A percentile compares a stretch with the other conserved stretches of the same genome.
phyloP scores from a whole-genome alignment of 2,888 invertebrate genomes.

The Vanessa cardui region DNA sequence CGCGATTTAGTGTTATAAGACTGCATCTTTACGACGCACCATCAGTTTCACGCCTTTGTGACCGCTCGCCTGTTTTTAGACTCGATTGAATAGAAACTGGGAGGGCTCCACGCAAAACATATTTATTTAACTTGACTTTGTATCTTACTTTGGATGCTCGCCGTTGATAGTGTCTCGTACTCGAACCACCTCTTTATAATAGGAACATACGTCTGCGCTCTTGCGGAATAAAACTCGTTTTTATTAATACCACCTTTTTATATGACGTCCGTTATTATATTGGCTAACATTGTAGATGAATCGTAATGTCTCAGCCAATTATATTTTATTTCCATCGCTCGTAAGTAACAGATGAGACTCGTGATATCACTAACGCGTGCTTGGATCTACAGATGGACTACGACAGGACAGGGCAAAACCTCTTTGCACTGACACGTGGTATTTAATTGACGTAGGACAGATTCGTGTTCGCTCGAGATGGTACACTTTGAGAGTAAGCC shows the following conservation, averaged over 20 bases:
- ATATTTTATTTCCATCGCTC: slow-evolving; percentile 32
- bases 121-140: slow-evolving; percentile 34
- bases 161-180: slow-evolving; percentile 21
- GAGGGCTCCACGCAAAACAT: slow-evolving; percentile 31
- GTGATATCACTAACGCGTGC: slow-evolving; percentile 34
- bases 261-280: slow-evolving; percentile 8
- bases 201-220: neutral
- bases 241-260: slow-evolving; percentile 11
- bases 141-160: slow-evolving; percentile 26
- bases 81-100: slow-evolving; percentile 34
- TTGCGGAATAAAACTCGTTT: slow-evolving; percentile 1
- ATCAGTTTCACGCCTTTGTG: slow-evolving; percentile 45
- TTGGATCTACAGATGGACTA: slow-evolving; percentile 32
- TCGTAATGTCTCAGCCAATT: slow-evolving; percentile 33
- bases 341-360: slow-evolving; percentile 29
- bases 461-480: slow-evolving; percentile 22
- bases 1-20: slow-evolving; percentile 46
- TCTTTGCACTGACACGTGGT: slow-evolving; percentile 32
- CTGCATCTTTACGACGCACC: slow-evolving; percentile 44
- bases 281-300: slow-evolving; percentile 17
- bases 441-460: slow-evolving; percentile 39
- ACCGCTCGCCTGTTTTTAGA: slow-evolving; percentile 25
- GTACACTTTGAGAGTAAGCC: slow-evolving; percentile 17
- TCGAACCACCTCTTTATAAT: slow-evolving; percentile 13
- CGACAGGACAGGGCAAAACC: slow-evolving; percentile 32